These are phyloP conservation scores for Tipula lateralis DNA, from an alignment of 2,888 invertebrate species.

Conservation along the genomic window DNA sequence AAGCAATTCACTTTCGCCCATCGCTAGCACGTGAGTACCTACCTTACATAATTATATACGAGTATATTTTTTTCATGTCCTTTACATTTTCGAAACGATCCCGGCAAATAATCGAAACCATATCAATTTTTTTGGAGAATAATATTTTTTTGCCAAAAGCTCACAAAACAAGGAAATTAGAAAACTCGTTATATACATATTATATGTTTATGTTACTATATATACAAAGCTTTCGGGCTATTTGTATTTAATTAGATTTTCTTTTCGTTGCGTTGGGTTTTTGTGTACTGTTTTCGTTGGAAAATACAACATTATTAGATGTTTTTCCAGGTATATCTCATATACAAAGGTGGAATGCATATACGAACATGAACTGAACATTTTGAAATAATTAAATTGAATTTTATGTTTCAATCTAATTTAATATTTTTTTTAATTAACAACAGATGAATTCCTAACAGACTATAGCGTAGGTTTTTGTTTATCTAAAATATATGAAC, in stretches of 20 bases:
- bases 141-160: neutral
- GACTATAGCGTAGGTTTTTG: too few relatives aligned
- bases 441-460: too few relatives aligned
- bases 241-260: neutral
- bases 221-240: neutral
- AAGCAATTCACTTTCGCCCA: slow-evolving; percentile 88
- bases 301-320: too few relatives aligned
- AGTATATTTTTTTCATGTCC: neutral
- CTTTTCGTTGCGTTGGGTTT: neutral
- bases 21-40: slow-evolving; percentile 82
- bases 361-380: too few relatives aligned
- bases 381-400: too few relatives aligned
- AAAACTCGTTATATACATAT: neutral
- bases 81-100: neutral
- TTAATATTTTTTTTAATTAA: too few relatives aligned
- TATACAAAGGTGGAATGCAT: too few relatives aligned
- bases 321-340: too few relatives aligned
- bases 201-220: neutral
- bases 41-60: neutral
- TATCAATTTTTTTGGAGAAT: neutral
- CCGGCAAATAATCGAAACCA: neutral
- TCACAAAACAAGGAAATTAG: neutral
- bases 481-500: too few relatives aligned
- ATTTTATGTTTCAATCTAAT: too few relatives aligned
- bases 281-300: too few relatives aligned